phyloP scores from a whole-genome alignment of 1,140 invertebrate species.

The Papilio polyxenes region DNA sequence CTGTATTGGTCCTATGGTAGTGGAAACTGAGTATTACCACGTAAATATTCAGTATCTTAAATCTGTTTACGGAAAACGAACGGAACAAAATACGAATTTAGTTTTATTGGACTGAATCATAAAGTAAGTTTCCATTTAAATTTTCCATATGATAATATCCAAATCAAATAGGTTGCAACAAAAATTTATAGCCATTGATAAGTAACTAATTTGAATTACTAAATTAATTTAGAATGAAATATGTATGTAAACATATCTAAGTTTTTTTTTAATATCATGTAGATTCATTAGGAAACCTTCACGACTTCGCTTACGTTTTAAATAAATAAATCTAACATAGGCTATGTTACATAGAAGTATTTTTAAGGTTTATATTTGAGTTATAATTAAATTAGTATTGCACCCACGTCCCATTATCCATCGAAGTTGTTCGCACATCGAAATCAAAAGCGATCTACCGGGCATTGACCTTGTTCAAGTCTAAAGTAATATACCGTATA shows the following conservation, averaged over 20 bases:
- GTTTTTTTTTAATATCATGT: neutral
- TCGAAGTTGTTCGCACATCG: neutral
- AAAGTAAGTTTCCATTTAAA: neutral
- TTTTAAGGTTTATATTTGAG: neutral
- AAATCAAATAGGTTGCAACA: neutral
- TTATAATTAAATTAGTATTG: neutral
- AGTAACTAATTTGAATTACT: neutral
- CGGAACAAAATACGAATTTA: neutral
- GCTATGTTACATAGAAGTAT: neutral
- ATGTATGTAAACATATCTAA: neutral
- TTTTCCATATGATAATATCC: neutral
- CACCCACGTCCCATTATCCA: neutral
- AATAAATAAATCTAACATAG: no score
- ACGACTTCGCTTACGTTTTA: neutral
- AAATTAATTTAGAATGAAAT: neutral
- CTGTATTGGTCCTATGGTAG: neutral
- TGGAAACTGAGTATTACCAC: neutral
- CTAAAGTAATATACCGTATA: neutral
- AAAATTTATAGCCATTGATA: neutral
- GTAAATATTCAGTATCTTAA: neutral
- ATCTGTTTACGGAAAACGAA: neutral
- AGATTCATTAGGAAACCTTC: neutral
- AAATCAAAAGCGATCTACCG: neutral
- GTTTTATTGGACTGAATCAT: neutral
- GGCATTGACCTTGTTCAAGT: neutral